Evolutionary conservation across 2,888 invertebrate species (phyloP).

Genomic region (Brachyptera putata): DNA sequence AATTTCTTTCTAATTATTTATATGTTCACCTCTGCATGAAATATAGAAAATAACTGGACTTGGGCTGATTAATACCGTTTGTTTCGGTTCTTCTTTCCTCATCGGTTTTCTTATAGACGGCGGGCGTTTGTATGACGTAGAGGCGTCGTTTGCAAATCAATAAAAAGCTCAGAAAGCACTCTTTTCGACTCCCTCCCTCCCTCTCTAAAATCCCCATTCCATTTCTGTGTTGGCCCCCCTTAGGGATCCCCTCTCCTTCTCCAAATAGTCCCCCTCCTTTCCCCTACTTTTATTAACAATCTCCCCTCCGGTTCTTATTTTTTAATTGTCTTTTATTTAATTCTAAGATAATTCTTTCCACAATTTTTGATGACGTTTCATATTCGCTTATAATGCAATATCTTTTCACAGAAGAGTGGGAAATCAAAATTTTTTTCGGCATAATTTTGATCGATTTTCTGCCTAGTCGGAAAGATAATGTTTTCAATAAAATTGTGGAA

Average conservation of each 20-base stretch:
- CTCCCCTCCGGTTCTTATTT: constrained; percentile 20
- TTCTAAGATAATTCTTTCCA: constrained; percentile 11
- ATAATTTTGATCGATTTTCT: too few species aligned
- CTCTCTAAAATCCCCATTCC: constrained; percentile 22
- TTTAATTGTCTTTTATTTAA: constrained; percentile 18
- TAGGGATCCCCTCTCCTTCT: constrained; percentile 10
- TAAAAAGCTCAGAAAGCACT: constrained; percentile 32
- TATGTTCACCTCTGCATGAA: too few species aligned
- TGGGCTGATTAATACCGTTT: too few species aligned
- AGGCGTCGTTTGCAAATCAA: constrained; percentile 28
- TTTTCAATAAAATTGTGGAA: too few species aligned
- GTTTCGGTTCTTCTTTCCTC: constrained; percentile 16
- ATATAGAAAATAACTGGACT: too few species aligned
- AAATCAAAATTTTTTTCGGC: background rate
- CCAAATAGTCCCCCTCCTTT: constrained; percentile 6
- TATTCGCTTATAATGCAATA: background rate
- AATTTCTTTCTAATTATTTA: too few species aligned
- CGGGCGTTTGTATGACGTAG: constrained; percentile 17
- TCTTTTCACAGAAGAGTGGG: background rate
- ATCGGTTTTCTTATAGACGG: constrained; percentile 22
- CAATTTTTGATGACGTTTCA: constrained; percentile 1
- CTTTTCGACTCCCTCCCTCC: constrained; percentile 18
- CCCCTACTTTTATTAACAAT: constrained; percentile 21
- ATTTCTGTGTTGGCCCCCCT: constrained; percentile 14
- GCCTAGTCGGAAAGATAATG: too few species aligned